A percentile compares a stretch with the other conserved stretches of the same genome.
Conservation (phyloP, 1,140 invertebrate genomes). For the Drosophila nigromelanica region DNA sequence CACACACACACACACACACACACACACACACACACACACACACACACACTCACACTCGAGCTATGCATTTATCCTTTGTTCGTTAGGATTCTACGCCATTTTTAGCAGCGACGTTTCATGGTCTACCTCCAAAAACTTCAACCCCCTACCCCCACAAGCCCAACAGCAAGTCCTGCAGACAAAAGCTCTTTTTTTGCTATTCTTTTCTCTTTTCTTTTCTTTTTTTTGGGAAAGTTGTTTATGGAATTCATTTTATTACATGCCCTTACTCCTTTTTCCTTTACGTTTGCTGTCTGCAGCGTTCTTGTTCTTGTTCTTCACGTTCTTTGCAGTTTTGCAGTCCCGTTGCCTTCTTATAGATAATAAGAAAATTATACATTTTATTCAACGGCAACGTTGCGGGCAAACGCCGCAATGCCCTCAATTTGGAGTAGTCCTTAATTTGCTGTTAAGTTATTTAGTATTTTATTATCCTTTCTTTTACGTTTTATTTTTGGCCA, state of each 20-base stretch:
- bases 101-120: slow-evolving; percentile 47
- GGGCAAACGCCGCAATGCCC: slow-evolving; percentile 69
- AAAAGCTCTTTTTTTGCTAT: slow-evolving; percentile 57
- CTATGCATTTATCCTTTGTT: slow-evolving; percentile 74
- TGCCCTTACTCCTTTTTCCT: slow-evolving; percentile 1
- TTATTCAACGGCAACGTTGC: slow-evolving; percentile 59
- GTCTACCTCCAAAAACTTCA: slow-evolving; percentile 26
- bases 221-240: slow-evolving; percentile 78
- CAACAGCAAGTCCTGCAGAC: slow-evolving; percentile 53
- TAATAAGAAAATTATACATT: slow-evolving; percentile 84
- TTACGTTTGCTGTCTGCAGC: too few relatives aligned
- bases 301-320: slow-evolving; percentile 21
- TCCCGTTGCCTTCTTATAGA: slow-evolving; percentile 62
- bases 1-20: too few relatives aligned
- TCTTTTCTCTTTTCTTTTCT: slow-evolving; percentile 43
- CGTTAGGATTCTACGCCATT: slow-evolving; percentile 57
- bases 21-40: too few relatives aligned
- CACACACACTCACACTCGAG: slow-evolving; percentile 11
- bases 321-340: slow-evolving; percentile 45
- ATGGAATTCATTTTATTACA: slow-evolving; percentile 81
- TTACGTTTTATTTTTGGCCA: slow-evolving; percentile 18
- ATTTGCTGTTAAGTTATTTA: slow-evolving; percentile 72
- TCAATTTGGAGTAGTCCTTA: slow-evolving; percentile 69
- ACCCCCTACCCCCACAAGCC: not conserved
- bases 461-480: slow-evolving; percentile 38